Evolutionary conservation across 2,888 invertebrate genomes (phyloP).

Genomic region (Ypsolopha sequella): DNA sequence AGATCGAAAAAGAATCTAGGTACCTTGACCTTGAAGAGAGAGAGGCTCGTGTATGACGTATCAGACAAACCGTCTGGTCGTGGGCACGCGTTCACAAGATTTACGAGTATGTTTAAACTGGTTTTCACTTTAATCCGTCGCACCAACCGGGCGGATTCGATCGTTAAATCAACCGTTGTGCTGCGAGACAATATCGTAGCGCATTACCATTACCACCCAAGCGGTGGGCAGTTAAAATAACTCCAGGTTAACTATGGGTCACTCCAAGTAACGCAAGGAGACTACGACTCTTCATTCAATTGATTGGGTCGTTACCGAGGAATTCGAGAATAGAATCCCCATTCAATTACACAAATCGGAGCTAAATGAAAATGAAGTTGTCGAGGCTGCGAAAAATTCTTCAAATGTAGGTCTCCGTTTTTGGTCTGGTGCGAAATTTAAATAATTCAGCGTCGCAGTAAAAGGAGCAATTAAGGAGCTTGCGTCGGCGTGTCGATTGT

Average conservation of each 20-base stretch:
- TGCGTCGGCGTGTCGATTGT: conserved; percentile 42
- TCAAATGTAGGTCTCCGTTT: conserved; percentile 14
- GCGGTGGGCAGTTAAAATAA: conserved; percentile 47
- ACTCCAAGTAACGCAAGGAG: conserved; percentile 19
- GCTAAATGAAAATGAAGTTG: background rate
- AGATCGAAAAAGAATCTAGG: too few species aligned
- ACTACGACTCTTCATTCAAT: conserved; percentile 15
- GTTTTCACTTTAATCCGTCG: conserved; percentile 48
- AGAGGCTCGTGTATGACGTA: conserved; percentile 14
- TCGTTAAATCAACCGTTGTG: conserved; percentile 60
- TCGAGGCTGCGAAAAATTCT: background rate
- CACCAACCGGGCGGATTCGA: conserved; percentile 58
- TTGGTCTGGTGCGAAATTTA: conserved; percentile 24
- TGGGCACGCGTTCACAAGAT: conserved; percentile 57
- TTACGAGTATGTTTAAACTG: conserved; percentile 67
- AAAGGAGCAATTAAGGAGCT: conserved; percentile 52
- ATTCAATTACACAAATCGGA: background rate
- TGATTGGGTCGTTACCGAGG: conserved; percentile 7
- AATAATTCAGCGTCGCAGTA: conserved; percentile 32
- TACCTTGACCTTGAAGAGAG: background rate
- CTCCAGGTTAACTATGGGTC: conserved; percentile 50
- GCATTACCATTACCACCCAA: conserved; percentile 59
- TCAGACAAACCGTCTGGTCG: conserved; percentile 39
- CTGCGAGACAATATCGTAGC: conserved; percentile 55
- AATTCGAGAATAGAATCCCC: background rate